A percentile compares a stretch with the other conserved stretches of the same genome.
Conservation (phyloP, 1,140 invertebrate genomes). For the Rhagoletis pomonella region DNA sequence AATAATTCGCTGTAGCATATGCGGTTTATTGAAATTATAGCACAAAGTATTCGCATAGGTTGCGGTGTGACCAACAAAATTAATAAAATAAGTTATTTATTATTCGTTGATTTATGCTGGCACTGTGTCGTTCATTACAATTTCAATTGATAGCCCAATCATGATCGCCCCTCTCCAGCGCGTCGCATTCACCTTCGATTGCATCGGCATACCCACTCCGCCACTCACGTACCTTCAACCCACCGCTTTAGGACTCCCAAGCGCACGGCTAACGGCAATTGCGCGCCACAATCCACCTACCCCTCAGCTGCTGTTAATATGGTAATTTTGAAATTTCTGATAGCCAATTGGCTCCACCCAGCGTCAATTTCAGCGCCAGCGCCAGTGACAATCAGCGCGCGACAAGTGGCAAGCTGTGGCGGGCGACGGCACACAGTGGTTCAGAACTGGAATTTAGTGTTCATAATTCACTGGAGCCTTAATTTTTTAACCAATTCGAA, state of each 20-base stretch:
- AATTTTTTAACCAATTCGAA: too few species aligned
- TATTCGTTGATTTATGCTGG: constrained; percentile 18
- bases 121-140: background rate
- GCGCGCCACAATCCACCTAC: background rate
- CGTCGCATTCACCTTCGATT: background rate
- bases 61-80: background rate
- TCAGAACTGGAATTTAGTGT: too few species aligned
- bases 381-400: background rate
- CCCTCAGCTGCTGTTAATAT: constrained; percentile 19
- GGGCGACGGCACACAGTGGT: too few species aligned
- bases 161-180: background rate
- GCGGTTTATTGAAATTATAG: too few species aligned
- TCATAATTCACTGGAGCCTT: too few species aligned
- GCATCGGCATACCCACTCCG: background rate
- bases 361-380: background rate
- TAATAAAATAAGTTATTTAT: constrained; percentile 9
- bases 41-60: too few species aligned
- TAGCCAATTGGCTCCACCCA: background rate
- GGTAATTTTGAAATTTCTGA: constrained; percentile 7
- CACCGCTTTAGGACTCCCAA: background rate
- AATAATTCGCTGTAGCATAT: too few species aligned
- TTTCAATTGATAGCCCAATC: background rate
- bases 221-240: too few species aligned
- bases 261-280: background rate
- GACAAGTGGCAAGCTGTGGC: background rate